A percentile compares a stretch with the other conserved stretches of the same genome.
phyloP scores from a whole-genome alignment of 2,113 vertebrate species.

The Osmerus eperlanus region DNA sequence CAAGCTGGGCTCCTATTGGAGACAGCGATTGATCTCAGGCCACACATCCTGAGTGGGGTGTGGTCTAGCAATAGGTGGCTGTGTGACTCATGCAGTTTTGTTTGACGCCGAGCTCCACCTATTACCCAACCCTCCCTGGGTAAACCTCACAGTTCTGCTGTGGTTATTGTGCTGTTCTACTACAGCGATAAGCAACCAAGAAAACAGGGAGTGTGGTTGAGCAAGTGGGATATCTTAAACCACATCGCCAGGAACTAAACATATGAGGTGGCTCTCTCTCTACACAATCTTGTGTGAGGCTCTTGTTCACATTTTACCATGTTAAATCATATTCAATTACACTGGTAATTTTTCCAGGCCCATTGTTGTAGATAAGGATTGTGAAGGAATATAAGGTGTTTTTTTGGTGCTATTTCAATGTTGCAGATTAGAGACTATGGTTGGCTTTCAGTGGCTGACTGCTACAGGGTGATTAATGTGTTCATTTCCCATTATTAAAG shows the following conservation, averaged over 20 bases:
- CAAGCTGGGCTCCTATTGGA: constrained; percentile 20
- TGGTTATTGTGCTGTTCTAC: background rate
- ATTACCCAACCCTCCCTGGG: background rate
- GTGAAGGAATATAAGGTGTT: constrained; percentile 40
- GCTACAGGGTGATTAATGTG: constrained; percentile 97
- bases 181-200: background rate
- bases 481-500: constrained; percentile 99
- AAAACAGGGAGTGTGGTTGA: background rate
- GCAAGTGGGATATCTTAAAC: background rate
- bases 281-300: background rate
- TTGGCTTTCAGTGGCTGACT: constrained; percentile 87
- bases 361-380: constrained; percentile 46
- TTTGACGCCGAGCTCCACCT: background rate
- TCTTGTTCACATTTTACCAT: constrained; percentile 30
- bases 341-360: constrained; percentile 43
- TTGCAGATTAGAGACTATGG: constrained; percentile 52
- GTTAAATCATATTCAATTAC: constrained; percentile 50
- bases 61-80: constrained; percentile 9
- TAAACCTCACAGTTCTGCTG: background rate
- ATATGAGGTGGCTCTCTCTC: background rate
- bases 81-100: constrained; percentile 2
- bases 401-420: constrained; percentile 27
- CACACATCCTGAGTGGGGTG: constrained; percentile 4
- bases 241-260: background rate
- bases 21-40: too few species aligned